phyloP scores from a whole-genome alignment of 2,888 invertebrate species.

The Andrena fulva region DNA sequence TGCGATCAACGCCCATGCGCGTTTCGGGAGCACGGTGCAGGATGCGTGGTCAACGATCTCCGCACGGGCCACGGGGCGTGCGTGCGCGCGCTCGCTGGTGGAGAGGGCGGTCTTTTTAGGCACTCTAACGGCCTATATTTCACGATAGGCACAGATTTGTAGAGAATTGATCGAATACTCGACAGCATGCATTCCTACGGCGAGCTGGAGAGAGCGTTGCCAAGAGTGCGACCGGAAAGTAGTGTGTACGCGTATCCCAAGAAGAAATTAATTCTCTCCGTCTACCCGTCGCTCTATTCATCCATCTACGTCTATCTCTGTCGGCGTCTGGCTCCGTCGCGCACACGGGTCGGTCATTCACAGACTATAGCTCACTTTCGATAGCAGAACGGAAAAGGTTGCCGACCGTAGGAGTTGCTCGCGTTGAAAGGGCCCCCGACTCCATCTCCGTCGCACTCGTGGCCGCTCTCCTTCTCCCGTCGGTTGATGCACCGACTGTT shows the following conservation, averaged over 20 bases:
- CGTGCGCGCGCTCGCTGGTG: background rate
- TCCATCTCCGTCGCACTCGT: conserved; percentile 25
- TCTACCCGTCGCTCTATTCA: background rate
- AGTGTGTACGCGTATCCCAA: background rate
- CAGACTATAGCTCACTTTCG: conserved; percentile 39
- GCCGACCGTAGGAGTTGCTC: conserved; percentile 61
- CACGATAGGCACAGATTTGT: no score
- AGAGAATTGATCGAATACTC: no score
- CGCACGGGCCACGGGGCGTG: background rate
- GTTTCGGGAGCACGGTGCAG: background rate
- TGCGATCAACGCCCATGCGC: background rate
- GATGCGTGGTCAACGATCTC: background rate
- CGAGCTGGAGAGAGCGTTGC: no score
- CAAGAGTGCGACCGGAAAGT: background rate
- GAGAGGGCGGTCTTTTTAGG: background rate
- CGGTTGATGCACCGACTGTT: conserved; percentile 57
- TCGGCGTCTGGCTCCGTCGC: background rate
- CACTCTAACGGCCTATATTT: no score
- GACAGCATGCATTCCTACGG: no score
- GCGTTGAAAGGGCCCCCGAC: conserved; percentile 37
- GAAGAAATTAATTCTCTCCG: background rate
- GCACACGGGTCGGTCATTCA: conserved; percentile 48
- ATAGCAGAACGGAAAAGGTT: conserved; percentile 57
- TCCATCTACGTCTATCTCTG: background rate
- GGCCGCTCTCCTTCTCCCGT: conserved; percentile 18